Evolutionary conservation across 2,888 invertebrate species (phyloP).

Genomic region (Troilus luridus): DNA sequence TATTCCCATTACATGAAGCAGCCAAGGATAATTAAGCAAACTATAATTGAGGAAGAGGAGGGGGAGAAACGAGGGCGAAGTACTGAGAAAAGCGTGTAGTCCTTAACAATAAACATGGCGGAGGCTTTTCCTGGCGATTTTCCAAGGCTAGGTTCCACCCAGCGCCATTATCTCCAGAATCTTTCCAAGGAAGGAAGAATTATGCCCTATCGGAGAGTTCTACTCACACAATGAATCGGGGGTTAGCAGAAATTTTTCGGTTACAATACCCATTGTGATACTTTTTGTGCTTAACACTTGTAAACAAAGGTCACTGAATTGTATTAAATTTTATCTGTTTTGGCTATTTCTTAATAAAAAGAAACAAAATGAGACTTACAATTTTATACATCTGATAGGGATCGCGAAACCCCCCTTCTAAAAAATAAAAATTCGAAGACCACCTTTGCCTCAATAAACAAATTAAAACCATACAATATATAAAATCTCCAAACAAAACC

Average conservation of each 20-base stretch:
- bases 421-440: too few relatives aligned
- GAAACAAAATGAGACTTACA: too few relatives aligned
- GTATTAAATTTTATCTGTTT: not conserved
- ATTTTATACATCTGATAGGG: too few relatives aligned
- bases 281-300: not conserved
- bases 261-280: not conserved
- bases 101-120: constrained; percentile 35
- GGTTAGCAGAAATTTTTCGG: not conserved
- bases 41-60: not conserved
- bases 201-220: constrained; percentile 17
- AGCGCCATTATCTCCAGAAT: constrained; percentile 14
- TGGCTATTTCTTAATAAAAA: not conserved
- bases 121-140: constrained; percentile 35
- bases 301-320: not conserved
- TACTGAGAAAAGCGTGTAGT: constrained; percentile 27
- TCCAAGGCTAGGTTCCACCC: not conserved
- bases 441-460: too few relatives aligned
- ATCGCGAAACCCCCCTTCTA: too few relatives aligned
- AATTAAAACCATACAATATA: too few relatives aligned
- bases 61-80: not conserved
- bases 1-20: not conserved
- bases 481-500: too few relatives aligned
- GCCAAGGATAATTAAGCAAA: not conserved
- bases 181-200: constrained; percentile 36
- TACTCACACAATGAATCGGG: constrained; percentile 13